phyloP scores from a whole-genome alignment of 92 coral and sea anemone species.

The Parazoanthus atlanticus region DNA sequence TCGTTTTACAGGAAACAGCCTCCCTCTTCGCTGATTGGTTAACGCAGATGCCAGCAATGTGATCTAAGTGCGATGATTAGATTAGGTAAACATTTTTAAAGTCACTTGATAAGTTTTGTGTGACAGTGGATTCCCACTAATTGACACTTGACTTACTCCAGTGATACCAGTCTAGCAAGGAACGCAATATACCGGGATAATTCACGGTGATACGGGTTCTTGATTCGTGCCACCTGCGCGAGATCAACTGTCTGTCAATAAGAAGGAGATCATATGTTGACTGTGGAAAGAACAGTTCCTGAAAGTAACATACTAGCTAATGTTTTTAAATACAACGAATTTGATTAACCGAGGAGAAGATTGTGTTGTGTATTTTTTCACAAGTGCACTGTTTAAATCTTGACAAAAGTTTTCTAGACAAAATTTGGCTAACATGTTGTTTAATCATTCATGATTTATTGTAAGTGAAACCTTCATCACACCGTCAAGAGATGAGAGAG shows the following conservation, averaged over 20 bases:
- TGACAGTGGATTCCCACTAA: not conserved
- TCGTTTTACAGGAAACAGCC: not conserved
- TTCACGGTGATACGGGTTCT: conserved; percentile 4
- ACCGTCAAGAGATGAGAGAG: not conserved
- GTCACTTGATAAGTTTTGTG: not conserved
- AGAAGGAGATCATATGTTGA: not conserved
- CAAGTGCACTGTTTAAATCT: not conserved
- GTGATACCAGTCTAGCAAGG: not conserved
- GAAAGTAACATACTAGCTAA: not conserved
- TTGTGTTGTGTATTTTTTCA: not conserved
- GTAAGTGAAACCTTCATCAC: not conserved
- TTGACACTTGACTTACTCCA: not conserved
- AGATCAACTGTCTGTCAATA: not conserved
- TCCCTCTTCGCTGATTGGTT: conserved; percentile 12
- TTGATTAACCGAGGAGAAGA: not conserved
- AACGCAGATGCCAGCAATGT: conserved; percentile 20
- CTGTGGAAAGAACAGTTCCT: not conserved
- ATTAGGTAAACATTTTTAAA: conserved; percentile 25
- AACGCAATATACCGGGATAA: not conserved
- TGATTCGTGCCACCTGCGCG: conserved; percentile 30
- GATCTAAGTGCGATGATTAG: conserved; percentile 17
- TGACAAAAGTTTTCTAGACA: not conserved
- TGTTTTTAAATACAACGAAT: no score
- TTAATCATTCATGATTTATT: not conserved
- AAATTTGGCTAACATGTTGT: not conserved